Evolutionary conservation across 2,888 invertebrate species (phyloP), one percentile per base, ranked within the genome.

Genomic region (Macaria liturata): DNA sequence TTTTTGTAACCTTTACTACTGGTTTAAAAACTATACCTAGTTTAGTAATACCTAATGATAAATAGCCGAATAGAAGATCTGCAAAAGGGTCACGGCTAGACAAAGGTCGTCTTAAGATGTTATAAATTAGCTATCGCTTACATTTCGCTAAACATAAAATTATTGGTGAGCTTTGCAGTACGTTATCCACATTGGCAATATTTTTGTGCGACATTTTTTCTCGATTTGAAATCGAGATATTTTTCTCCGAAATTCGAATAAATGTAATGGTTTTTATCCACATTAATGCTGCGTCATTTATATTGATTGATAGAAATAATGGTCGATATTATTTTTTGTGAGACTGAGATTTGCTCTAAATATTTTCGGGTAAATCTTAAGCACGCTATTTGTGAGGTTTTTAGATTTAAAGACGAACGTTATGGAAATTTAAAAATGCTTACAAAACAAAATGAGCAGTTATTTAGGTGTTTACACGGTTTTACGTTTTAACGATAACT

Each of bases 41-140:
- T 6, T 37, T 9, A 32, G 70, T 80, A 80, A 80, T 78, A 64
- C 81, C 70, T 62, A 62, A 73, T 78, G 80, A 80, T 78, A 80
- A 80, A 80, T 80, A 64, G 80, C 67, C 72, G 59, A 56, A 62
- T 55, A 61, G 63, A 51, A 67, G 55, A 54, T 65, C 62, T 65
- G 67, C 66, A 63, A 66, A 71, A 74, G 72, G 72, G 71, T 71
- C 71, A 70, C 64, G 68, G 58, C 45, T 70, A 67, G 58, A 62
- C 64, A 58, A 66, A 69, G 74, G 70, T 65, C 65, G 66, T 67
- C 70, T 70, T 71, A 71, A 73, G 72, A 71, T 53, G 68, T 67
- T 60, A 69, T 68, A 72, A 75, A 76, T 74, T 72, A 65, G 61
- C 56, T 52, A 54, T 51, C 62, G 65, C 67, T 60, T 61, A 64